phyloP scores from a whole-genome alignment of 2,797 vertebrate genomes.

The Coccyzus lansbergi region DNA sequence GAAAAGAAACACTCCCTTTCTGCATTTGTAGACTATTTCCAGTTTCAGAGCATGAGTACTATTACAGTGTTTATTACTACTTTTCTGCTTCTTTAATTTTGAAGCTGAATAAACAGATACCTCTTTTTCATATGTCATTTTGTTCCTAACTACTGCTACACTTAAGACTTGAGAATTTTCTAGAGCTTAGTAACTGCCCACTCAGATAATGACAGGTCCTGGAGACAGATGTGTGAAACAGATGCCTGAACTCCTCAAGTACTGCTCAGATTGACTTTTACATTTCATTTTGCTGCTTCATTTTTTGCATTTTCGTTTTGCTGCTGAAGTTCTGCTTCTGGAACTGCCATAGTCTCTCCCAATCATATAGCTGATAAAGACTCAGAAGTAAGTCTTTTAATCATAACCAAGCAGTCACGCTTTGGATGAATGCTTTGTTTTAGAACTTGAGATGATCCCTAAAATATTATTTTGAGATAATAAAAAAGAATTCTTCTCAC shows the following conservation, averaged over 20 bases:
- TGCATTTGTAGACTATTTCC: not conserved
- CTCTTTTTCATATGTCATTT: not conserved
- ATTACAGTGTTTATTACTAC: not conserved
- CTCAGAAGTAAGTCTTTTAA: not conserved
- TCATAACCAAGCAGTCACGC: not conserved
- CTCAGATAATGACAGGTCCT: not conserved
- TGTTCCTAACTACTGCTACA: not conserved
- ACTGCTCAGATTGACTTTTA: not conserved
- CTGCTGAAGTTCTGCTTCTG: not conserved
- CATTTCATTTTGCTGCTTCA: no score
- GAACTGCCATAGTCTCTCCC: not conserved
- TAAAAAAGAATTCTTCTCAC: not conserved
- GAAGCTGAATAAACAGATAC: not conserved
- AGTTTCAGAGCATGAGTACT: not conserved
- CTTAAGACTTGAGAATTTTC: not conserved
- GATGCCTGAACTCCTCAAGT: not conserved
- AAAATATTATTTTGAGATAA: not conserved
- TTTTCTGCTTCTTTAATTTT: not conserved
- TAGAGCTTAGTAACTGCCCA: not conserved
- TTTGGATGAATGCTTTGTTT: not conserved
- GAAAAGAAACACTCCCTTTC: not conserved
- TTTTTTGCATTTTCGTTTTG: no score
- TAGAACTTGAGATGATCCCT: not conserved
- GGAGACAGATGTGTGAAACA: not conserved
- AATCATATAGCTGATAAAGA: not conserved